Conservation (phyloP, 1,140 invertebrate genomes). For the Eurosta solidaginis region DNA sequence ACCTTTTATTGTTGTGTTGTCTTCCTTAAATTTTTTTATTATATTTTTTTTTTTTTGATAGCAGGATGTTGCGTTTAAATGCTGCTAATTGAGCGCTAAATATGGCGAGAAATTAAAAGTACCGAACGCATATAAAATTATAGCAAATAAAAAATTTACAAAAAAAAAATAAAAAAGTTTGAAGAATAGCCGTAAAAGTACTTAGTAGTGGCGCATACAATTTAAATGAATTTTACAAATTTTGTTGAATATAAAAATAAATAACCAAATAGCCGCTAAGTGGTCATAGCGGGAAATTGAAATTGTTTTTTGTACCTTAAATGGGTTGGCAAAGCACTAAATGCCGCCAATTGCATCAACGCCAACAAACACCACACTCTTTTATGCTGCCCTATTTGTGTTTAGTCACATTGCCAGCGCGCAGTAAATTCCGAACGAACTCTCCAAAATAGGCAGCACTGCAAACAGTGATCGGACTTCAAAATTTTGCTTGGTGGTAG, state of each 20-base stretch:
- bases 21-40: no score
- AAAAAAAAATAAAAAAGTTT: slow-evolving; percentile 21
- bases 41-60: slow-evolving; percentile 1
- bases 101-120: slow-evolving; percentile 24
- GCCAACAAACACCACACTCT: background rate
- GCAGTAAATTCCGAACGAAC: no score
- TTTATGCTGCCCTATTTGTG: background rate
- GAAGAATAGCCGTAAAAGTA: no score
- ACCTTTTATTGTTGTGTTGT: background rate
- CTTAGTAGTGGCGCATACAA: no score
- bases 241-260: no score
- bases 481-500: no score
- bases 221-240: no score
- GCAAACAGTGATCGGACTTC: no score
- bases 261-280: no score
- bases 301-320: background rate
- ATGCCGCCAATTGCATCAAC: slow-evolving; percentile 5
- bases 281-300: background rate
- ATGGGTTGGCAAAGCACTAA: slow-evolving; percentile 15
- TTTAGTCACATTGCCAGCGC: background rate
- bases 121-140: background rate
- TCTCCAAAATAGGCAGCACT: background rate
- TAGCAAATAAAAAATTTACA: background rate
- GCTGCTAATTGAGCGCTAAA: slow-evolving; percentile 31
- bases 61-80: slow-evolving; percentile 30